These are phyloP conservation scores for Coptodon rendalli DNA, from an alignment of 2,113 vertebrate species.

Conservation along the genomic window DNA sequence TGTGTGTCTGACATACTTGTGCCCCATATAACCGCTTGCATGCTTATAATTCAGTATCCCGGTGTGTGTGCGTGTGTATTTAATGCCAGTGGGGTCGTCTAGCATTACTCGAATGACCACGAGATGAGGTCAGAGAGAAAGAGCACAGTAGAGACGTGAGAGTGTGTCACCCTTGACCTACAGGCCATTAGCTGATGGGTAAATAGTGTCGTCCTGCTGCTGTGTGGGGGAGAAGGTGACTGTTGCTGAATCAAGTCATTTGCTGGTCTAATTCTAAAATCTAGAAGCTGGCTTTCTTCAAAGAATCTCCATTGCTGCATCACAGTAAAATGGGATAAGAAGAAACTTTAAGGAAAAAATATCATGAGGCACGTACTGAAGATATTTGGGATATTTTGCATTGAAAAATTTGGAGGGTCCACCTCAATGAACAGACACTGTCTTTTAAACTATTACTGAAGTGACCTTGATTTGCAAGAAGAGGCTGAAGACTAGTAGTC, in stretches of 20 bases:
- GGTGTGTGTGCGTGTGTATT: background rate
- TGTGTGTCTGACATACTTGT: background rate
- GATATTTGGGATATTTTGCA: background rate
- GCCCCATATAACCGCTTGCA: background rate
- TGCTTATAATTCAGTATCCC: background rate
- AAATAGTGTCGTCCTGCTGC: conserved; percentile 27
- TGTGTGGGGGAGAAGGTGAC: background rate
- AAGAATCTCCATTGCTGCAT: background rate
- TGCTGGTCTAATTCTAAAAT: background rate
- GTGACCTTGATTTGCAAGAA: background rate
- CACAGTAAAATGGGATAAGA: background rate
- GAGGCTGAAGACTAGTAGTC: background rate
- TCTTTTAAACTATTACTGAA: background rate
- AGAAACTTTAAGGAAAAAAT: background rate
- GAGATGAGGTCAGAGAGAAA: conserved; percentile 41
- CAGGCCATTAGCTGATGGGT: conserved; percentile 44
- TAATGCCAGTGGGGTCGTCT: conserved; percentile 26
- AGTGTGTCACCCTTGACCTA: conserved; percentile 33
- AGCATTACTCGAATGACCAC: conserved; percentile 2
- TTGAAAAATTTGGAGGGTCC: background rate
- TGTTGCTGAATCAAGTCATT: background rate
- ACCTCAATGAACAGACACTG: background rate
- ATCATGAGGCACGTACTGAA: background rate
- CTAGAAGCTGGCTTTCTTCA: background rate
- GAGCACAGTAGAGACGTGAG: conserved; percentile 15